phyloP scores from a whole-genome alignment of 2,113 vertebrate species.

The Labrus mixtus region DNA sequence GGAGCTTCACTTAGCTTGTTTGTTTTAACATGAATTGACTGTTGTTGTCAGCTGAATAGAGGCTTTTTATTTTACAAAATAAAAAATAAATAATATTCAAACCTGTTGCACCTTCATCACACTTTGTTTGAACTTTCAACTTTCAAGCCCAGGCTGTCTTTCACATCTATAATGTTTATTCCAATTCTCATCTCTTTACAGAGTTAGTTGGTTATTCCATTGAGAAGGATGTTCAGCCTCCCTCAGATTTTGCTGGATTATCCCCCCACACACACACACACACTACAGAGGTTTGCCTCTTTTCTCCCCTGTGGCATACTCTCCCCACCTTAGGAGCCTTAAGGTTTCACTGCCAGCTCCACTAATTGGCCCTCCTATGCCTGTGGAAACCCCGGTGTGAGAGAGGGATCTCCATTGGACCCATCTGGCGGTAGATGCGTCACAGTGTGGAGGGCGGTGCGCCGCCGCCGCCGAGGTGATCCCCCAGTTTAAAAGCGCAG shows the following conservation, averaged over 20 bases:
- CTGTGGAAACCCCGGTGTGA: slow-evolving; percentile 57
- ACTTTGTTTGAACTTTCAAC: not conserved
- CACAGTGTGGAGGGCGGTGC: slow-evolving; percentile 66
- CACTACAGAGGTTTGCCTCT: not conserved
- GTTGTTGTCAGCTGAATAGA: no score
- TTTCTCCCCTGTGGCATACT: not conserved
- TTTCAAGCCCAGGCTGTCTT: not conserved
- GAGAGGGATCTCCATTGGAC: slow-evolving; percentile 64
- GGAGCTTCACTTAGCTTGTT: no score
- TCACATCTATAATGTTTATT: not conserved
- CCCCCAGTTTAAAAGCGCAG: slow-evolving; percentile 82
- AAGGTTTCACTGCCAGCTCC: slow-evolving; percentile 19
- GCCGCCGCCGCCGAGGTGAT: slow-evolving; percentile 72
- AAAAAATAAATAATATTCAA: no score
- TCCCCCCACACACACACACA: no score
- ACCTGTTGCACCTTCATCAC: not conserved
- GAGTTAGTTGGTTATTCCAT: not conserved
- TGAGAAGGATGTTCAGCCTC: not conserved
- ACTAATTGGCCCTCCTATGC: slow-evolving; percentile 44
- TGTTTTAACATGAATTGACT: no score
- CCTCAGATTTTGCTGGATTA: not conserved
- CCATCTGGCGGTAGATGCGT: slow-evolving; percentile 60
- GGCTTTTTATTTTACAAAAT: no score
- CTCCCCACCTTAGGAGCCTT: slow-evolving; percentile 10
- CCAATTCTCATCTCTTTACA: no score